Conservation (phyloP, 2,113 vertebrate genomes). For the Aptenodytes patagonicus region DNA sequence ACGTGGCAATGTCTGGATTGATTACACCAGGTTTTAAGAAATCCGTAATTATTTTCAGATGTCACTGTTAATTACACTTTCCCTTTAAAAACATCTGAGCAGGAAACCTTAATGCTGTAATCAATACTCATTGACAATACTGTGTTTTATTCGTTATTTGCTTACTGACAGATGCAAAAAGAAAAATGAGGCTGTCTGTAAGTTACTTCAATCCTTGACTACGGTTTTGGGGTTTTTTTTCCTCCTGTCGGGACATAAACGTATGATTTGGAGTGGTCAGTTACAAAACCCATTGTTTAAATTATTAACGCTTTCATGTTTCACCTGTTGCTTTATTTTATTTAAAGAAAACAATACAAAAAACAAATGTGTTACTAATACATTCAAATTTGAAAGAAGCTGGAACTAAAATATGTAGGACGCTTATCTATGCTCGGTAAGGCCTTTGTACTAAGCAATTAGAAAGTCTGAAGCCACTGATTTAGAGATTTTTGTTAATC, state of each 20-base stretch:
- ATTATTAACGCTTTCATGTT: not conserved
- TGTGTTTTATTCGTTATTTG: not conserved
- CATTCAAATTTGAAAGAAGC: not conserved
- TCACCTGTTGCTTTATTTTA: not conserved
- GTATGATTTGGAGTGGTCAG: not conserved
- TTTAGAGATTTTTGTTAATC: not conserved
- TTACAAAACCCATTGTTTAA: not conserved
- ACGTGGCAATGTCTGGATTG: not conserved
- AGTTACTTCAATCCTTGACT: not conserved
- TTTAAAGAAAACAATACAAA: not conserved
- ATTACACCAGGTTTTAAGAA: not conserved
- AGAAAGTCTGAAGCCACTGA: not conserved
- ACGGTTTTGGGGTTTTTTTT: fast-evolving
- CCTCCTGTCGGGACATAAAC: not conserved
- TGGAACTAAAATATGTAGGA: not conserved
- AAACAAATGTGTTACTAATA: not conserved
- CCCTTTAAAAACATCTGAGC: not conserved
- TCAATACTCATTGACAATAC: not conserved
- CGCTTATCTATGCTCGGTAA: not conserved
- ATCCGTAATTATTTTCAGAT: not conserved
- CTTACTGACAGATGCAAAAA: not conserved
- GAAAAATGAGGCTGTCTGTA: not conserved
- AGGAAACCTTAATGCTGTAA: not conserved
- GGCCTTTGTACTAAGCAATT: not conserved
- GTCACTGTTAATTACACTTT: not conserved